Evolutionary conservation across 2,113 vertebrate genomes (phyloP).

Genomic region (Actenoides hombroni): DNA sequence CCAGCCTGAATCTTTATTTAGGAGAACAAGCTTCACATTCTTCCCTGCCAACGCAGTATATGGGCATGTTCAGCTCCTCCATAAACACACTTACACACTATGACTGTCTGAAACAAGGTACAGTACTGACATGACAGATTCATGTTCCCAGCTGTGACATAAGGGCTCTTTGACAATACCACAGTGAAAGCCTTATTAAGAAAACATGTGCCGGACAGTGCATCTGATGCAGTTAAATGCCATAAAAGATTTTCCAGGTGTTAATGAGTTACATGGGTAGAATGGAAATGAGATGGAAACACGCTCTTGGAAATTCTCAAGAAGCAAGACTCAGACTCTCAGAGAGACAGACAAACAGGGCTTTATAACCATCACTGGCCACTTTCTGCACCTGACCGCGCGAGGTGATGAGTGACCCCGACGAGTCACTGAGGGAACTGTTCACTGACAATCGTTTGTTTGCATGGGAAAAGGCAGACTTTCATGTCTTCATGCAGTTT

Average conservation of each 20-base stretch:
- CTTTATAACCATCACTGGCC: conserved; percentile 44
- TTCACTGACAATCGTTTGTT: background rate
- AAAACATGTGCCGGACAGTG: conserved; percentile 59
- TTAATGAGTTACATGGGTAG: conserved; percentile 39
- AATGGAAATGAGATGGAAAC: conserved; percentile 53
- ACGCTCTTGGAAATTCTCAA: conserved; percentile 30
- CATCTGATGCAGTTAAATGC: conserved; percentile 54
- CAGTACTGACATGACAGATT: conserved; percentile 66
- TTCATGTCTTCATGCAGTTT: conserved; percentile 54
- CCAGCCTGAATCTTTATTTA: conserved; percentile 56
- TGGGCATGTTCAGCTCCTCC: conserved; percentile 36
- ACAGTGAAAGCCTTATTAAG: conserved; percentile 61
- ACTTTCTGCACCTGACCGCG: conserved; percentile 16
- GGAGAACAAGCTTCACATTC: conserved; percentile 58
- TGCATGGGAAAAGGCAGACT: conserved; percentile 33
- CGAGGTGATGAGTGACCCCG: background rate
- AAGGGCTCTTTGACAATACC: conserved; percentile 65
- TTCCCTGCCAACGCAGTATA: conserved; percentile 34
- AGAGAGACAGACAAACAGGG: conserved; percentile 47
- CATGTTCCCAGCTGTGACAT: conserved; percentile 69
- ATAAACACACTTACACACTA: conserved; percentile 26
- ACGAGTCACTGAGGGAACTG: background rate
- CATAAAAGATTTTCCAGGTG: conserved; percentile 70
- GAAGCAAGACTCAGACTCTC: conserved; percentile 29
- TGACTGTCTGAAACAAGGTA: conserved; percentile 29